phyloP scores from a whole-genome alignment of 2,888 invertebrate genomes.

The Lasioglossum zephyrum region DNA sequence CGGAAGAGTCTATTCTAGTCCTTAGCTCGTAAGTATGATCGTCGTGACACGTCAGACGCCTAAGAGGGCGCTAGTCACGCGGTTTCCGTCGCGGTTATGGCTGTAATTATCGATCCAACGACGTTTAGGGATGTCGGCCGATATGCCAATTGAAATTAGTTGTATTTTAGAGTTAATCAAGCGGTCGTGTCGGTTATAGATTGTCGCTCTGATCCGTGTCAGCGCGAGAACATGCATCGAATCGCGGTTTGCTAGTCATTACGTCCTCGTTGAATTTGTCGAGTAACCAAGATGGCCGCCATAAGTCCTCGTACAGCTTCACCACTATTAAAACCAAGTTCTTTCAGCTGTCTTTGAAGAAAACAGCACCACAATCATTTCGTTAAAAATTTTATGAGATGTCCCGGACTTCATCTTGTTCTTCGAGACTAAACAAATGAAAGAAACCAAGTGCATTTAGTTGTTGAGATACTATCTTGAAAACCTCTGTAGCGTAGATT shows the following conservation, averaged over 20 bases:
- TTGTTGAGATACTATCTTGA: neutral
- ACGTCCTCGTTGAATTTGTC: neutral
- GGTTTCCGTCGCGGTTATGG: constrained; percentile 8
- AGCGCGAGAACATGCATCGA: constrained; percentile 32
- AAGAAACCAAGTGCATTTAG: neutral
- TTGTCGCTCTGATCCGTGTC: constrained; percentile 64
- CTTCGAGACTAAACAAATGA: neutral
- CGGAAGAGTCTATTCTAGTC: constrained; percentile 82
- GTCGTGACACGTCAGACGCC: constrained; percentile 42
- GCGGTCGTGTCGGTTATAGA: constrained; percentile 27
- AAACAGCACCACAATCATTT: neutral
- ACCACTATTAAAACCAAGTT: no score
- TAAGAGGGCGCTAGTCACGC: constrained; percentile 46
- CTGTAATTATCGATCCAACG: constrained; percentile 16
- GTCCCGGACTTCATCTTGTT: no score
- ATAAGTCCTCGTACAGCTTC: neutral
- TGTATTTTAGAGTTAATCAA: constrained; percentile 6
- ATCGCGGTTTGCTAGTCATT: constrained; percentile 27
- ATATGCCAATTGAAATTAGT: constrained; percentile 36
- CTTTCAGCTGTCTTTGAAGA: no score
- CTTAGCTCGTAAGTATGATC: constrained; percentile 75
- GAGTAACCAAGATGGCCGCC: neutral
- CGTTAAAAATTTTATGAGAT: neutral
- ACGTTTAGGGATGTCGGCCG: constrained; percentile 31
- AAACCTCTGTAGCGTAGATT: neutral